Conservation (phyloP, 2,113 vertebrate species). For the Azemiops feae region DNA sequence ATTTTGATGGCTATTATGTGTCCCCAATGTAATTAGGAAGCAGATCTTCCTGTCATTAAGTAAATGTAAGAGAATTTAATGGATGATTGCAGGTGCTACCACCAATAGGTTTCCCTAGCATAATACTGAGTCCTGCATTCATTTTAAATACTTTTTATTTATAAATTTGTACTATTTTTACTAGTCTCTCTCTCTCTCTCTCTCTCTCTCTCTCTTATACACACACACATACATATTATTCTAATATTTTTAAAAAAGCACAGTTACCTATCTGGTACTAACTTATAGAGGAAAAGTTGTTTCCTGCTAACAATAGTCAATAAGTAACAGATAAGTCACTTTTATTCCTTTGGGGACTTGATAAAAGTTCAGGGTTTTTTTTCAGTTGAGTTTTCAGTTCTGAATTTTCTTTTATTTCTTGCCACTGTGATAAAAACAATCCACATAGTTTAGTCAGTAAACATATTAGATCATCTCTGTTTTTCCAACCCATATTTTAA, state of each 20-base stretch:
- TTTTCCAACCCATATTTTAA: neutral
- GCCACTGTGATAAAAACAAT: neutral
- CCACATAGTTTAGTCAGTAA: neutral
- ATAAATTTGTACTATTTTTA: neutral
- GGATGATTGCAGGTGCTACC: slow-evolving; percentile 23
- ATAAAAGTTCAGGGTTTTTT: neutral
- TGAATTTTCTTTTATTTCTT: neutral
- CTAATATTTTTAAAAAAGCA: neutral
- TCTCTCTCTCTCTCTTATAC: too few relatives aligned
- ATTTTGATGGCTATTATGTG: slow-evolving; percentile 23
- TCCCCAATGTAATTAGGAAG: slow-evolving; percentile 41
- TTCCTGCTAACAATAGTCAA: neutral
- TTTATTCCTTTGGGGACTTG: neutral
- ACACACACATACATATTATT: too few relatives aligned
- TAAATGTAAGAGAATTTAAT: slow-evolving; percentile 47
- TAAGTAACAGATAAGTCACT: neutral
- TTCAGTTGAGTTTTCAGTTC: neutral
- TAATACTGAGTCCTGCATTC: slow-evolving; percentile 6
- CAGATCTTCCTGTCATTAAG: slow-evolving; percentile 53
- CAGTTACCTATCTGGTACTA: slow-evolving; percentile 29
- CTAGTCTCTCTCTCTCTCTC: neutral
- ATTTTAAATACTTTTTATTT: slow-evolving; percentile 22
- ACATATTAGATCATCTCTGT: neutral
- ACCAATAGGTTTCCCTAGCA: neutral
- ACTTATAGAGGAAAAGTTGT: neutral